Evolutionary conservation across 2,888 invertebrate species (phyloP).

Genomic region (Carcina quercana): DNA sequence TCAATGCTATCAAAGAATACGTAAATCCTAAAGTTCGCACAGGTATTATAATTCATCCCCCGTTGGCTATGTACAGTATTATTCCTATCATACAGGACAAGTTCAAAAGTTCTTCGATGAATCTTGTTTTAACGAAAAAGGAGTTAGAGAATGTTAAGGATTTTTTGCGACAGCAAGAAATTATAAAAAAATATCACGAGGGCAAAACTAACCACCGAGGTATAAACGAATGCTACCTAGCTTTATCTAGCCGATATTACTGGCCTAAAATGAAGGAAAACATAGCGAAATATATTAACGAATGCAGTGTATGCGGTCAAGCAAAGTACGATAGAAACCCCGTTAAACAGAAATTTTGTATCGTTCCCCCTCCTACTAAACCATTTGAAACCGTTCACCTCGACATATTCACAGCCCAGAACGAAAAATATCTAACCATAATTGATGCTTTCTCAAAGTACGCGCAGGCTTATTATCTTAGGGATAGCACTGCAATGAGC

Average conservation of each 20-base stretch:
- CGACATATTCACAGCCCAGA: slow-evolving; percentile 9
- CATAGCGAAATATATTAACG: slow-evolving; percentile 10
- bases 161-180: background rate
- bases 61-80: slow-evolving; percentile 7
- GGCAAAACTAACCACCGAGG: slow-evolving; percentile 8
- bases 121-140: slow-evolving; percentile 3
- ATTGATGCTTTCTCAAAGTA: slow-evolving; percentile 7
- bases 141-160: slow-evolving; percentile 13
- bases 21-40: slow-evolving; percentile 10
- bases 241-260: slow-evolving; percentile 6
- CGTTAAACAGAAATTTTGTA: slow-evolving; percentile 11
- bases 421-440: slow-evolving; percentile 8
- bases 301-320: slow-evolving; percentile 11
- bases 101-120: slow-evolving; percentile 1
- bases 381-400: slow-evolving; percentile 17
- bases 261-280: slow-evolving; percentile 13
- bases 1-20: slow-evolving; percentile 13
- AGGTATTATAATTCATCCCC: slow-evolving; percentile 4
- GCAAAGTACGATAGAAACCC: slow-evolving; percentile 14
- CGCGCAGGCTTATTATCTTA: background rate
- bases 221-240: slow-evolving; percentile 2
- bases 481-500: background rate
- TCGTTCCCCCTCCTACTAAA: slow-evolving; percentile 15
- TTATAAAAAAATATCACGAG: slow-evolving; percentile 14
- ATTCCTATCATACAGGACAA: slow-evolving; percentile 3